Conservation (phyloP, 1,140 invertebrate genomes). For the Zaprionus gabonicus region DNA sequence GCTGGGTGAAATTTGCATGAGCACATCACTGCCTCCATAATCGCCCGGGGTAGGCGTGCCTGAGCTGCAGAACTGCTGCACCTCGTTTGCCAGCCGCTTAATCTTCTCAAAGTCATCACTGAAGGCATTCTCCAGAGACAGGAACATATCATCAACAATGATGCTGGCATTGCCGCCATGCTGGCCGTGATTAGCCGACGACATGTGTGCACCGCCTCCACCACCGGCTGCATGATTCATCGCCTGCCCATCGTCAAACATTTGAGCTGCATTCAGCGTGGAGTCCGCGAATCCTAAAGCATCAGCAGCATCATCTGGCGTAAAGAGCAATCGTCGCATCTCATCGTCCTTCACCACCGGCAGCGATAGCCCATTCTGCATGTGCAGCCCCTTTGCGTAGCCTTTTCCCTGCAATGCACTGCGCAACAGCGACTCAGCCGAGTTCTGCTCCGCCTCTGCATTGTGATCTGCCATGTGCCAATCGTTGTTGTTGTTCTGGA, state of each 20-base stretch:
- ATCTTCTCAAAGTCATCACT: constrained; percentile 91
- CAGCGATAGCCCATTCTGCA: constrained; percentile 85
- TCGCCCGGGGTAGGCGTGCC: constrained; percentile 62
- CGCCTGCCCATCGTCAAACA: constrained; percentile 79
- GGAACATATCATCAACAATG: constrained; percentile 89
- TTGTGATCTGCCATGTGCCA: constrained; percentile 91
- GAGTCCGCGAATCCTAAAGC: constrained; percentile 79
- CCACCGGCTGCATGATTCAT: constrained; percentile 29
- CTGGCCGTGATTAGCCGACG: constrained; percentile 38
- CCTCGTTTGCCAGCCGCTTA: constrained; percentile 90
- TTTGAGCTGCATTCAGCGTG: constrained; percentile 70
- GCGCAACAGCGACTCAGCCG: constrained; percentile 90
- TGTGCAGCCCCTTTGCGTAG: constrained; percentile 85
- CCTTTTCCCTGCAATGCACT: constrained; percentile 91
- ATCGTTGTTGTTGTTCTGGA: constrained; percentile 91
- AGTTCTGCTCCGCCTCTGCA: constrained; percentile 86
- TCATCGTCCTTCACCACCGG: constrained; percentile 85
- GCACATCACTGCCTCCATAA: constrained; percentile 58
- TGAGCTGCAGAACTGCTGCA: constrained; percentile 88
- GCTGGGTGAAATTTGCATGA: constrained; percentile 77
- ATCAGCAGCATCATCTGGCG: constrained; percentile 77
- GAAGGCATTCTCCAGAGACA: constrained; percentile 89
- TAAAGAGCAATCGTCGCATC: constrained; percentile 84
- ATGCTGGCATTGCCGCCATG: constrained; percentile 83
- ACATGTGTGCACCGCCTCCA: constrained; percentile 36